These are phyloP conservation scores for Ptilodon capucinus DNA, from an alignment of 2,888 invertebrate species.

Conservation along the genomic window DNA sequence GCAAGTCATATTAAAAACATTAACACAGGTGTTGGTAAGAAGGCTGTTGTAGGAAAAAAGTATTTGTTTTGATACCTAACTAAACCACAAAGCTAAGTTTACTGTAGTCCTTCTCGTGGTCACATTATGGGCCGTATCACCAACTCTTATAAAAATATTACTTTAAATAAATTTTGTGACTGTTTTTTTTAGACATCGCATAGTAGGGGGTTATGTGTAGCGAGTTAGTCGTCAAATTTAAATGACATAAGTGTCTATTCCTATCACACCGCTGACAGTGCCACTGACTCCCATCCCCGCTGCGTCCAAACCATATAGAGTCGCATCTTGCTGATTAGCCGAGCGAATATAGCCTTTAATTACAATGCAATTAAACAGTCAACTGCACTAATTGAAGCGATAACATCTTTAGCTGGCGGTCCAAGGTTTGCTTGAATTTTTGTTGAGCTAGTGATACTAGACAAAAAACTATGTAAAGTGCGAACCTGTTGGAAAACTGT, in stretches of 20 bases:
- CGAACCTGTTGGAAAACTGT: neutral
- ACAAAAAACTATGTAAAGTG: conserved; percentile 31
- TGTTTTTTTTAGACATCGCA: no score
- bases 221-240: no score
- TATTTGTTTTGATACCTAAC: no score
- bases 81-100: no score
- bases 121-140: no score
- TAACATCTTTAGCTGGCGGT: conserved; percentile 51
- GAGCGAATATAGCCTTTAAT: conserved; percentile 63
- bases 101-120: no score
- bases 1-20: no score
- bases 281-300: conserved; percentile 24
- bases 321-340: conserved; percentile 48
- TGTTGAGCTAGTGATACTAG: conserved; percentile 31
- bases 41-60: no score
- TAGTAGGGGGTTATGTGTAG: no score
- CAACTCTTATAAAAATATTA: no score
- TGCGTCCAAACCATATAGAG: conserved; percentile 59
- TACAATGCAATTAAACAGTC: conserved; percentile 62
- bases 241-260: neutral
- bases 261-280: conserved; percentile 8
- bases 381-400: conserved; percentile 61
- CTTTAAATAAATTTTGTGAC: no score
- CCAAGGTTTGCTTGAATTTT: conserved; percentile 46
- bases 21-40: no score